A percentile compares a stretch with the other conserved stretches of the same genome.
phyloP scores from a whole-genome alignment of 2,797 vertebrate genomes.

The Hemitrygon akajei region DNA sequence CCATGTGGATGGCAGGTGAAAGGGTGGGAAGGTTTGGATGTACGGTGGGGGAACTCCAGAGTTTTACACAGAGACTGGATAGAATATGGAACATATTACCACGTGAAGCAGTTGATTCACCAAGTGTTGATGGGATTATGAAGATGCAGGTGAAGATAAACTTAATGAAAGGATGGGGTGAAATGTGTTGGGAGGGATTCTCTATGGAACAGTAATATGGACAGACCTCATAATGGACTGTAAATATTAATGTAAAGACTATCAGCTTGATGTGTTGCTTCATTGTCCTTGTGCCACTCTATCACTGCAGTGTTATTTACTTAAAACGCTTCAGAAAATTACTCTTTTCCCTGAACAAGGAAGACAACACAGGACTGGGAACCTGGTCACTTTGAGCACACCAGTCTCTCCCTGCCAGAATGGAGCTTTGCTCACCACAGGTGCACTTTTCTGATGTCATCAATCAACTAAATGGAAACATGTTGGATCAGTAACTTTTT shows the following conservation, averaged over 20 bases:
- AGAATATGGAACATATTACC: background rate
- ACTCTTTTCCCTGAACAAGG: too few relatives aligned
- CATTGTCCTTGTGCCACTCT: background rate
- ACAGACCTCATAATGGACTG: background rate
- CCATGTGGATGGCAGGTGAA: too few relatives aligned
- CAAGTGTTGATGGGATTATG: background rate
- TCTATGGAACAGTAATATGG: background rate
- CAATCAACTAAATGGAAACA: background rate
- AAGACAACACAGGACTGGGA: background rate
- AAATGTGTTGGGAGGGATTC: background rate
- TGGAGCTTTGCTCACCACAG: background rate
- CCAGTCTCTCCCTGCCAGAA: background rate
- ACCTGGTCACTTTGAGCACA: background rate
- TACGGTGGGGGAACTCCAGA: background rate
- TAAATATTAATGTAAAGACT: background rate
- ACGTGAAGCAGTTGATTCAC: background rate
- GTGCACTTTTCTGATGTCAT: background rate
- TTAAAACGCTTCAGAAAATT: background rate
- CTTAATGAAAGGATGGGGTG: background rate
- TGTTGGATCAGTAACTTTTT: background rate
- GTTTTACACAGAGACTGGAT: background rate
- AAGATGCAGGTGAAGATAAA: background rate
- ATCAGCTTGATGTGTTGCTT: background rate
- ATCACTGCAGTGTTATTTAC: background rate
- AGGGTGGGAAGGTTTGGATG: too few relatives aligned